Percentiles rank a stretch among this genome's conserved stretches.
Conservation (phyloP, 2,888 invertebrate genomes). For the Cephus runcator region DNA sequence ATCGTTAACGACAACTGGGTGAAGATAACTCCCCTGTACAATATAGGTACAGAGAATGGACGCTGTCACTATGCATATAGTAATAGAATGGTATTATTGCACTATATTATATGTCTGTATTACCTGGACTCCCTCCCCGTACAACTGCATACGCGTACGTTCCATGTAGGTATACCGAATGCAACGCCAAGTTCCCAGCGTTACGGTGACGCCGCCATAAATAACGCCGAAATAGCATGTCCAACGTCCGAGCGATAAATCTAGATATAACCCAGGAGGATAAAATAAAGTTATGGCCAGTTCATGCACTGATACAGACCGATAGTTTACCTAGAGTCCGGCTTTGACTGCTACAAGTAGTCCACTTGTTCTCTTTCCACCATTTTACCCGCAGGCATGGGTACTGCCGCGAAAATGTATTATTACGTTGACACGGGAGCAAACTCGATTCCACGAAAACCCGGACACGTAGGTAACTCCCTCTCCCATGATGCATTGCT, state of each 20-base stretch:
- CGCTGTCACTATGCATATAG: neutral
- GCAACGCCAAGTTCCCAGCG: conserved; percentile 2
- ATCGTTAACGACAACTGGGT: neutral
- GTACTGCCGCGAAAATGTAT: conserved; percentile 39
- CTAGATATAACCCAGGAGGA: conserved; percentile 47
- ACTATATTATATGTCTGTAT: neutral
- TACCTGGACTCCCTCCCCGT: neutral
- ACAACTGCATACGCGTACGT: neutral
- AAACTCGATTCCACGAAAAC: conserved; percentile 46
- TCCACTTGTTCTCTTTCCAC: conserved; percentile 1
- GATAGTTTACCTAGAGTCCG: conserved; percentile 40
- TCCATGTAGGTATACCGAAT: neutral
- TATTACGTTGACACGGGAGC: conserved; percentile 48
- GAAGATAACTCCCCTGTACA: neutral
- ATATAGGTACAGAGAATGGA: neutral
- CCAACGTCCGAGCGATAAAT: conserved; percentile 52
- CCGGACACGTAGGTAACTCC: conserved; percentile 35
- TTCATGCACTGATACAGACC: conserved; percentile 49
- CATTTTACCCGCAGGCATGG: neutral
- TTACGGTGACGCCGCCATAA: conserved; percentile 39
- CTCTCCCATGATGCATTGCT: neutral
- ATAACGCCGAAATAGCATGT: conserved; percentile 52
- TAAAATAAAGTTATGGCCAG: conserved; percentile 54
- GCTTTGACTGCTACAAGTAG: conserved; percentile 38
- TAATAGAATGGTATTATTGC: neutral